These are phyloP conservation scores for Limnodromus scolopaceus DNA, from an alignment of 2,797 vertebrate genomes.

Conservation along the genomic window DNA sequence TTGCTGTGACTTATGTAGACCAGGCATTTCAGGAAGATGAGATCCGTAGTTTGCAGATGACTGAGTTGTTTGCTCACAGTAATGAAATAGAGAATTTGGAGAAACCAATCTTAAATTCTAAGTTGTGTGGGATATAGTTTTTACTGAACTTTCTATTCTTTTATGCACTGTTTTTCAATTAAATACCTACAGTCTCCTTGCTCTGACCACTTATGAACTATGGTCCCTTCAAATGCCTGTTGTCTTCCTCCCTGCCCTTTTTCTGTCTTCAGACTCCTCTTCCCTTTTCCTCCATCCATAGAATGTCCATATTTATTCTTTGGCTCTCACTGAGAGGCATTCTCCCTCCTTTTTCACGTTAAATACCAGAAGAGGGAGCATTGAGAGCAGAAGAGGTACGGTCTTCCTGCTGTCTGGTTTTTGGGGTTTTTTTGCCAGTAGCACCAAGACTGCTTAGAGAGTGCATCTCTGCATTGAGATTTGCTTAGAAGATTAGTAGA, in stretches of 20 bases:
- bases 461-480: background rate
- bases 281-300: background rate
- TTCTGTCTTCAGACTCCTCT: background rate
- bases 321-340: background rate
- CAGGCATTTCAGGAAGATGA: background rate
- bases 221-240: rapidly evolving
- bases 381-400: background rate
- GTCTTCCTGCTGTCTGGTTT: background rate
- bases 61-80: constrained; percentile 1
- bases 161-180: background rate
- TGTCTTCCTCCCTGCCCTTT: background rate
- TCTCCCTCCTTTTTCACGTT: background rate
- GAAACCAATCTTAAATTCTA: background rate
- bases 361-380: constrained; percentile 21
- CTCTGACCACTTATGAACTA: background rate
- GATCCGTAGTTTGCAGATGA: background rate
- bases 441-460: background rate
- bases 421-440: background rate
- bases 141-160: background rate
- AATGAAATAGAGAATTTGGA: background rate
- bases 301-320: background rate
- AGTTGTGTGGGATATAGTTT: background rate
- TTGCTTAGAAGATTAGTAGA: background rate
- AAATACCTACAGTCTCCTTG: background rate
- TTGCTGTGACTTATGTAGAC: background rate